Conservation (phyloP, 2,113 vertebrate species). For the Oreotragus oreotragus region DNA sequence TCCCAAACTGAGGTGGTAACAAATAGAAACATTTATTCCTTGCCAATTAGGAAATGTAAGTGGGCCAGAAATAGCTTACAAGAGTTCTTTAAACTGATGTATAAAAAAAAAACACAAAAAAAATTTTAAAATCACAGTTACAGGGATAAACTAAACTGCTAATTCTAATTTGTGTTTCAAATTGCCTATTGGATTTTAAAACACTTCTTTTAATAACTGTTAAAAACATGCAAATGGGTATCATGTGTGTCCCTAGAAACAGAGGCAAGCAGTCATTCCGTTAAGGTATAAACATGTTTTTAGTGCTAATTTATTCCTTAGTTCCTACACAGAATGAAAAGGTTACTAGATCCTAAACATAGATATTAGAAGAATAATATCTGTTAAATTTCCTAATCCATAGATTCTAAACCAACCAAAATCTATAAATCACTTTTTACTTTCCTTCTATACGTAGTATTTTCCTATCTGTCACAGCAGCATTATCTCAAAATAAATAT, state of each 20-base stretch:
- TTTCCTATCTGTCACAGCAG: not conserved
- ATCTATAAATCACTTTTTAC: not conserved
- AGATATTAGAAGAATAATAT: not conserved
- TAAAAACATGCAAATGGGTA: not conserved
- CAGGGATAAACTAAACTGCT: not conserved
- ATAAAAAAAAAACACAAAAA: not conserved
- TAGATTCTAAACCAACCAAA: not conserved
- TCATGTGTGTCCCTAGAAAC: not conserved
- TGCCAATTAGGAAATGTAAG: not conserved
- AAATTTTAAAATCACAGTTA: not conserved
- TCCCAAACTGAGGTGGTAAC: not conserved
- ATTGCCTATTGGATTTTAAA: not conserved
- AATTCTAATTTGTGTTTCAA: not conserved
- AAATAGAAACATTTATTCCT: not conserved
- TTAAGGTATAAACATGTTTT: not conserved
- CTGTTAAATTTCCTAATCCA: not conserved
- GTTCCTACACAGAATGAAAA: not conserved
- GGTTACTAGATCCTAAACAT: not conserved
- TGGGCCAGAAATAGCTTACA: constrained; percentile 12
- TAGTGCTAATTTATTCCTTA: not conserved
- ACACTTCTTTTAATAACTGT: not conserved
- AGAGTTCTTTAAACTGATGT: not conserved
- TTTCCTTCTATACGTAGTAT: not conserved
- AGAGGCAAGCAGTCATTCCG: not conserved
- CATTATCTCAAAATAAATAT: not conserved